A percentile compares a stretch with the other conserved stretches of the same genome.
Evolutionary conservation across 1,140 invertebrate genomes (phyloP).

Genomic region (Ptiloglossa arizonensis): DNA sequence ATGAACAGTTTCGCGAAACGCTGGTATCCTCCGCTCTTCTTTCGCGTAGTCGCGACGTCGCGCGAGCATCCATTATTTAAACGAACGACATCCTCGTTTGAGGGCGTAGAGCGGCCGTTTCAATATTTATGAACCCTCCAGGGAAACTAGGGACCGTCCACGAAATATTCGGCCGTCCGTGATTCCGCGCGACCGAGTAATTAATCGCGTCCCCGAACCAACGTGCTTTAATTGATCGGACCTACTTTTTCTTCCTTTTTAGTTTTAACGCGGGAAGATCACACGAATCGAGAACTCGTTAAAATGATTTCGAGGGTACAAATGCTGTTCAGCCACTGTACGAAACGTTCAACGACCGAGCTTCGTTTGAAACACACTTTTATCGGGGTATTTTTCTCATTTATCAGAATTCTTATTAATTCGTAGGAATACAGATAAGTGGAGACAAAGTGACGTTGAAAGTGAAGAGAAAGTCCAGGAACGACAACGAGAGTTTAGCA

Average conservation of each 20-base stretch:
- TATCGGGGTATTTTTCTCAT: no score
- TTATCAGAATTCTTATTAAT: no score
- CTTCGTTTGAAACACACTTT: no score
- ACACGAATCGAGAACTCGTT: neutral
- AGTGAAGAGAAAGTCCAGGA: no score
- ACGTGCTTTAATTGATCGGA: slow-evolving; percentile 12
- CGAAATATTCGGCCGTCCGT: slow-evolving; percentile 14
- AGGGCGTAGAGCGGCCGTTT: slow-evolving; percentile 11
- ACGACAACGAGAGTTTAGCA: no score
- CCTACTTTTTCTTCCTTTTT: neutral
- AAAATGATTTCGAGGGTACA: neutral
- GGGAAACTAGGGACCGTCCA: neutral
- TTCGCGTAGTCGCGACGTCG: neutral
- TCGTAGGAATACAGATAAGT: no score
- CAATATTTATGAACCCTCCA: slow-evolving; percentile 44
- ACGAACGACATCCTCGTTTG: slow-evolving; percentile 19
- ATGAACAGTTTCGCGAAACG: neutral
- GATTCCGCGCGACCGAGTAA: slow-evolving; percentile 2
- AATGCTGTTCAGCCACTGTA: no score
- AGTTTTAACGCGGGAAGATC: neutral
- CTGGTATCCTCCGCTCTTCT: neutral
- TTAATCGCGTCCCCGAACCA: slow-evolving; percentile 14
- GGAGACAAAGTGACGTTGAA: no score
- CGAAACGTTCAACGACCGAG: no score
- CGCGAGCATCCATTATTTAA: slow-evolving; percentile 41